Evolutionary conservation across 2,113 vertebrate species (phyloP), one percentile per base, ranked within the genome.

Genomic region (Ramphastos sulfuratus): DNA sequence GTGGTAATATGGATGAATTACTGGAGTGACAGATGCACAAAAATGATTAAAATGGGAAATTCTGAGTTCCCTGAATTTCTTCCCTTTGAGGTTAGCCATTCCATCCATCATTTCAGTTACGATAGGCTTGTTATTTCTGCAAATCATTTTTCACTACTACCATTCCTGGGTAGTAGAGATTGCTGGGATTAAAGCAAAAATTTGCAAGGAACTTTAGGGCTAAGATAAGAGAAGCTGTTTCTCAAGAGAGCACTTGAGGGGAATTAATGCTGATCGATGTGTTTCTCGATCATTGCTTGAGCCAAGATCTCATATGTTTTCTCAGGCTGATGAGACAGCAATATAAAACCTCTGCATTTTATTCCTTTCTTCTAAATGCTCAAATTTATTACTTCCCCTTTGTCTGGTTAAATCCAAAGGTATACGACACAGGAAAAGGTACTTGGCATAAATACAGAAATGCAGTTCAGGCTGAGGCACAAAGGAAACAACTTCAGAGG

Each of bases 311-410:
- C 56, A 4, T 83, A 58, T 52, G 44, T 93, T 94, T 95, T 91
- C 39, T 88, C 42, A 60, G 60, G 37, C 73, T 17, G 33, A 75
- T 74, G 58, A 69, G 70, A 65, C 76, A 92, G 69, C 48, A 78
- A 6, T 65, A 39, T 81, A 90, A 94, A 91, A 77, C 42, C 73
- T 70, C 52, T 83, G 69, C 44, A 35, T 88, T 94, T 92, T 90
- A 78, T 94, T 93, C 65, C 33, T 56, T 71, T 83, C 37, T 61
- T 92, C 56, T 90, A 11, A 83, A 61, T 35, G 39, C 52, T 92
- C 56, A 75, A 48, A 86, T 96, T 95, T 95, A 94, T 88, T 89
- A 58, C 92, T 96, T 95, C 61, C 75, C 48, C 54, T 94, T 93
- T 92, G 87, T 70, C 82, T 90, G 60, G 56, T 42, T 81, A 83